A percentile compares a stretch with the other conserved stretches of the same genome.
phyloP scores from a whole-genome alignment of 2,888 invertebrate genomes.

The Aradus depressus region DNA sequence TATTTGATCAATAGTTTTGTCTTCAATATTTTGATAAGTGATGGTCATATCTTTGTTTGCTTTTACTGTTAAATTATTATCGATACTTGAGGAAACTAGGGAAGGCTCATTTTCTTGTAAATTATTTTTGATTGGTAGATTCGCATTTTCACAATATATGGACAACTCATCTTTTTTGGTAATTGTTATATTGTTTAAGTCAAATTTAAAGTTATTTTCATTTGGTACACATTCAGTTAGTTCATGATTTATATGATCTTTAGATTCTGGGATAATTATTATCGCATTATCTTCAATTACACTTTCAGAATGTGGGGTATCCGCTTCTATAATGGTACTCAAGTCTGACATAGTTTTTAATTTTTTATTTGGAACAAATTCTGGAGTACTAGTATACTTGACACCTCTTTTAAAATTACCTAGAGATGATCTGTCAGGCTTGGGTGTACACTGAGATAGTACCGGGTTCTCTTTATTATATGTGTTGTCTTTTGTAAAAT shows the following conservation, averaged over 20 bases:
- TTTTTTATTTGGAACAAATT: background rate
- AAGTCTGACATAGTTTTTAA: background rate
- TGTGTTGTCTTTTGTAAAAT: too few relatives aligned
- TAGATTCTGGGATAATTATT: background rate
- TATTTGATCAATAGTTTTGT: slow-evolving; percentile 12
- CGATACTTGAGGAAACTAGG: too few relatives aligned
- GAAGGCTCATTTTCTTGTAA: background rate
- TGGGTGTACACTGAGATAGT: too few relatives aligned
- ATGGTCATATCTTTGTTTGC: background rate
- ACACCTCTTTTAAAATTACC: slow-evolving; percentile 2
- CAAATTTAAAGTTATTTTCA: background rate
- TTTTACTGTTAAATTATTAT: slow-evolving; percentile 3
- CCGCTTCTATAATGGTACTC: slow-evolving; percentile 3
- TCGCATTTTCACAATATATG: background rate
- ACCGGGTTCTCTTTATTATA: too few relatives aligned
- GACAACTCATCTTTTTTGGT: slow-evolving; percentile 9
- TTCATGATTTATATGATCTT: background rate
- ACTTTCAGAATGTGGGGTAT: background rate
- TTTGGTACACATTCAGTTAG: too few relatives aligned
- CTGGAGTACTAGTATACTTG: slow-evolving; percentile 4
- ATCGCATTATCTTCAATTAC: background rate
- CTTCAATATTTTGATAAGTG: slow-evolving; percentile 8
- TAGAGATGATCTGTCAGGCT: too few relatives aligned
- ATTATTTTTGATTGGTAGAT: background rate
- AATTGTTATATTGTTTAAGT: background rate